These are phyloP conservation scores for Bryconaethiops microstoma DNA, from an alignment of 2,797 vertebrate species.

Conservation along the genomic window DNA sequence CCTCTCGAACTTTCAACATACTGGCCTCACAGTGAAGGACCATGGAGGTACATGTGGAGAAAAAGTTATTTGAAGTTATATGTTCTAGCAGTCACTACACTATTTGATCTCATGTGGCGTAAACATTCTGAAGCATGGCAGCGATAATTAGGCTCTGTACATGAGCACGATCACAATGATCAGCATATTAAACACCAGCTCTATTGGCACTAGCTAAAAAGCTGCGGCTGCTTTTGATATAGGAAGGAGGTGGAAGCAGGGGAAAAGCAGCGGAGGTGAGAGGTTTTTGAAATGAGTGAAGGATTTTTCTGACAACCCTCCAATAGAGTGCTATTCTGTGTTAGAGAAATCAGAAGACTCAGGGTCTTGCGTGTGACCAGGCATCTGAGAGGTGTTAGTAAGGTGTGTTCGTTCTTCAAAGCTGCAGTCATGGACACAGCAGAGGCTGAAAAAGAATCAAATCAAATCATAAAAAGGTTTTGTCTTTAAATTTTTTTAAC, in stretches of 20 bases:
- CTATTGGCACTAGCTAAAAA: conserved; percentile 50
- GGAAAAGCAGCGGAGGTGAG: conserved; percentile 26
- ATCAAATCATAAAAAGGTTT: not conserved
- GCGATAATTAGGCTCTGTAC: not conserved
- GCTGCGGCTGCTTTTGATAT: conserved; percentile 19
- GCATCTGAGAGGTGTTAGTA: conserved; percentile 22
- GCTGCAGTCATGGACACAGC: not conserved
- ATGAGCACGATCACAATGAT: not conserved
- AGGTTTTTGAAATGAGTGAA: conserved; percentile 40
- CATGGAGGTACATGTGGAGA: not conserved
- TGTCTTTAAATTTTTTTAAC: not conserved
- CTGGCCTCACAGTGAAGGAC: not conserved
- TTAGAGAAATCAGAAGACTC: conserved; percentile 27
- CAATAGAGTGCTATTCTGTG: conserved; percentile 49
- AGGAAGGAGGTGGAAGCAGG: conserved; percentile 28
- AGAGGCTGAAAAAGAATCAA: conserved; percentile 9
- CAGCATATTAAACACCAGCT: conserved; percentile 35
- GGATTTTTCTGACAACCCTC: conserved; percentile 48
- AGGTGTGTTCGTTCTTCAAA: conserved; percentile 4
- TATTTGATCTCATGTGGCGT: too few species aligned
- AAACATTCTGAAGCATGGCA: not conserved
- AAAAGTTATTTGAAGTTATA: not conserved
- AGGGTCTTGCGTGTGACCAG: conserved; percentile 6
- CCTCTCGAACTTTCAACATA: not conserved
- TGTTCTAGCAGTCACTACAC: not conserved